Percentiles rank a stretch among this genome's conserved stretches.
Evolutionary conservation across 2,797 vertebrate genomes (phyloP).

Genomic region (Limnodromus scolopaceus): DNA sequence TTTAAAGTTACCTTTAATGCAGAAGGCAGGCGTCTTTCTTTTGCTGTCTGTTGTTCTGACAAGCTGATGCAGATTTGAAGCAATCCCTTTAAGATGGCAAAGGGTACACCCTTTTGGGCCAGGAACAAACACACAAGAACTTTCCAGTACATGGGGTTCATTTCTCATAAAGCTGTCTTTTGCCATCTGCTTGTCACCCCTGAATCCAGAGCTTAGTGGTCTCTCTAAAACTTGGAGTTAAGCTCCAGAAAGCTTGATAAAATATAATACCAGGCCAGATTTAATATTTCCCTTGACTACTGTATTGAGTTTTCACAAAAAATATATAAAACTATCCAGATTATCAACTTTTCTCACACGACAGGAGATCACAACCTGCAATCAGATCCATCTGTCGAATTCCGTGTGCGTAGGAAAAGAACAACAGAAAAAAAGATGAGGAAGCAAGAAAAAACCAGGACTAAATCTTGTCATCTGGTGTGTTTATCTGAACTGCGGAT

Average conservation of each 20-base stretch:
- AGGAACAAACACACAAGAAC: background rate
- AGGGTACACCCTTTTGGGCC: background rate
- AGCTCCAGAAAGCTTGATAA: background rate
- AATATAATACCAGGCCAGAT: background rate
- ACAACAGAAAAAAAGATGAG: fast-evolving
- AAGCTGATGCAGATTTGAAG: background rate
- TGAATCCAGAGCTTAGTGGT: background rate
- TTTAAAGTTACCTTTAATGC: background rate
- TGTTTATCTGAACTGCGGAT: background rate
- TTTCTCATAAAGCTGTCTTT: background rate
- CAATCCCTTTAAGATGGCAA: background rate
- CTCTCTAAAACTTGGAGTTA: background rate
- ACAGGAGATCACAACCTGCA: background rate
- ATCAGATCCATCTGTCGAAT: background rate
- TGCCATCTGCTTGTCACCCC: background rate
- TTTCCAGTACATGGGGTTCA: background rate
- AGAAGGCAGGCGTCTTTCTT: background rate
- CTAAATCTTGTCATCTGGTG: background rate
- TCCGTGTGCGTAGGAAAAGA: background rate
- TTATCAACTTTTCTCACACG: background rate
- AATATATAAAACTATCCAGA: background rate
- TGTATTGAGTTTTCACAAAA: background rate
- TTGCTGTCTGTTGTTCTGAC: background rate
- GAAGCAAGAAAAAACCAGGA: background rate
- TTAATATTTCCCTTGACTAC: background rate